Base-by-base conservation (phyloP, 2,113 vertebrate genomes). In the Pachyramphus minor region DNA sequence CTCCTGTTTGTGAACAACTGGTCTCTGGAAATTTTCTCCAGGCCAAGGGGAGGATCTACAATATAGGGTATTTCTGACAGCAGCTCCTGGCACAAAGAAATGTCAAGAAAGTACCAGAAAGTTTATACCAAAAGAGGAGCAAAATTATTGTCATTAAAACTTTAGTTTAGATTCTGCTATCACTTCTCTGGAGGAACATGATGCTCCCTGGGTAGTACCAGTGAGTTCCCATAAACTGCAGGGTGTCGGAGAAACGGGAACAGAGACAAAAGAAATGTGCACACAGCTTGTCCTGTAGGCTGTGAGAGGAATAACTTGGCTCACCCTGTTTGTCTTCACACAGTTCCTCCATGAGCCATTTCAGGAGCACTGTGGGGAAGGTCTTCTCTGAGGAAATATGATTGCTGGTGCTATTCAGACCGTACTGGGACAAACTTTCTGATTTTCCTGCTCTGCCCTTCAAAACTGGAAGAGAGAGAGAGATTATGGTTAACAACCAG, bases 251-350 rank as follows among this genome's bases (percentile, higher is more conserved):
- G 76, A 92, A 96, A 68, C 27, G 63, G 49, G 44, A 92, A 86
- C 35, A 88, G 53, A 83, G 53, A 64, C 18, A 64, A 35, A 10
- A 56, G n/a, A 60, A 66, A 6, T 10, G 25, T 41, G 24, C 24
- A 41, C 28, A 3, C 7, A 52, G 31, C 33, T 21, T 0, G 0
- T 44, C 31, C 22, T 33, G 58, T 33, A 0, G 24, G 31, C 49
- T 83, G 10, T 35, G 41, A 33, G 59, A 76, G 53, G 35, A 52
- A 8, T 56, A 22, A 69, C 0, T 1, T 63, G 71, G 27, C 85
- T 96, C 55, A 96, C 93, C 83, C 3, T 56, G n/a, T 68, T 37
- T 63, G 25, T 86, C 33, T 69, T 94, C 93, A 84, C 96, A 96
- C 24, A 96, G 75, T 67, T 96, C 96, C 31, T 86, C 80, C 76